Conservation (phyloP, 2,797 vertebrate genomes). For the Macroramphosus scolopax region DNA sequence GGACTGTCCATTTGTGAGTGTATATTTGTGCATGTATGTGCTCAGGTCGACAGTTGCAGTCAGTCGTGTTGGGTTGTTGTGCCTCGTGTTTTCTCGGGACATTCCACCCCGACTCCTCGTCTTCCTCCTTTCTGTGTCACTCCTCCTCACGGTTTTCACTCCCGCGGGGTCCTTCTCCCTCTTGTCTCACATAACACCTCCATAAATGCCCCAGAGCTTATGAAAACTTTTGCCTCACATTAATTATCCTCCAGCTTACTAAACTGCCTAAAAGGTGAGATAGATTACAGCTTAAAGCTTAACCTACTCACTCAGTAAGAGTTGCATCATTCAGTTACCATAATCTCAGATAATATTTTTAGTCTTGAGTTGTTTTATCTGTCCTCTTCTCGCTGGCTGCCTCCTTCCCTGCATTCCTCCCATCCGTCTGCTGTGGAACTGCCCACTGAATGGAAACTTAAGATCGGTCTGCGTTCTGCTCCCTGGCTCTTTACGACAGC, state of each 20-base stretch:
- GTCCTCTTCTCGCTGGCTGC: constrained; percentile 27
- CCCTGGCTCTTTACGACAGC: constrained; percentile 16
- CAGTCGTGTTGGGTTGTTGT: constrained; percentile 43
- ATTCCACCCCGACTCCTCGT: constrained; percentile 41
- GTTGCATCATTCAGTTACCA: constrained; percentile 46
- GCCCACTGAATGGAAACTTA: constrained; percentile 38
- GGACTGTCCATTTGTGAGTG: constrained; percentile 45
- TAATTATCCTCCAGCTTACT: constrained; percentile 51
- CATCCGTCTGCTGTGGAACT: constrained; percentile 31
- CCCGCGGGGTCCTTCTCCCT: constrained; percentile 57
- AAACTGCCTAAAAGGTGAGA: constrained; percentile 56
- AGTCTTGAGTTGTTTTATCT: constrained; percentile 50
- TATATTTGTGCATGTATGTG: constrained; percentile 24
- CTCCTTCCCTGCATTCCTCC: constrained; percentile 29
- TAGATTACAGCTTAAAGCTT: constrained; percentile 55
- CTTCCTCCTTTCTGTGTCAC: constrained; percentile 47
- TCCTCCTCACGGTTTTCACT: constrained; percentile 54
- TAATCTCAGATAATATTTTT: constrained; percentile 44
- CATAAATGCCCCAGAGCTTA: constrained; percentile 59
- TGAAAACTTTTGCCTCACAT: constrained; percentile 62
- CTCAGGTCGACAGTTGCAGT: constrained; percentile 67
- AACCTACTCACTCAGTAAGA: constrained; percentile 51
- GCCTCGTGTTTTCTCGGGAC: constrained; percentile 55
- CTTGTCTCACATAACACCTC: constrained; percentile 62
- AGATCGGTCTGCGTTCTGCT: constrained; percentile 10